Conservation (phyloP, 2,888 invertebrate species). For the Odontocolon sp. region DNA sequence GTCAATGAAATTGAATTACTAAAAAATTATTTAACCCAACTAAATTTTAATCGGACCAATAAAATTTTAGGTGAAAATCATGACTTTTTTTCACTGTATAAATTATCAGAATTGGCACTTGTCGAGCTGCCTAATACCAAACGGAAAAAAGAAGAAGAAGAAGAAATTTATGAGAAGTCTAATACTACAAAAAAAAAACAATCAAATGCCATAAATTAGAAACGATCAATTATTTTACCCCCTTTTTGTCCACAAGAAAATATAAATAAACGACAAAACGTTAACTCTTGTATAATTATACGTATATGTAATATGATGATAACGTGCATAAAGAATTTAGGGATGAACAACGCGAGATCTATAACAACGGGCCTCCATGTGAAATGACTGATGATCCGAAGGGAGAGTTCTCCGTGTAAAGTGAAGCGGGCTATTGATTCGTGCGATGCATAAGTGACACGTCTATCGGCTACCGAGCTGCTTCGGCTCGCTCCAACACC, state of each 20-base stretch:
- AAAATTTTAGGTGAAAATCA: too few species aligned
- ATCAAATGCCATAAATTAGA: too few species aligned
- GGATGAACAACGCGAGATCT: not conserved
- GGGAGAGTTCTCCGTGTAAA: slow-evolving; percentile 66
- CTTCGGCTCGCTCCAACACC: slow-evolving; percentile 60
- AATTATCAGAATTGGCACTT: too few species aligned
- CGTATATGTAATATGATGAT: not conserved
- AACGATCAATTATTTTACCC: too few species aligned
- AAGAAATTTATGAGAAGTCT: too few species aligned
- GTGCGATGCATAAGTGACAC: slow-evolving; percentile 79
- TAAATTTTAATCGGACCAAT: not conserved
- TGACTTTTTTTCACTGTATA: too few species aligned
- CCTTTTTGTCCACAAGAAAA: too few species aligned
- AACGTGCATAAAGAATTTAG: slow-evolving; percentile 7
- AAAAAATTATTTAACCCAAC: not conserved
- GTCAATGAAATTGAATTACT: not conserved
- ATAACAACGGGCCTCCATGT: slow-evolving; percentile 45
- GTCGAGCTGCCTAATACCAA: too few species aligned
- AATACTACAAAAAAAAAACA: too few species aligned
- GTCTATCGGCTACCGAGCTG: slow-evolving; percentile 78
- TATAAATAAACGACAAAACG: too few species aligned
- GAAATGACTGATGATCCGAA: slow-evolving; percentile 76
- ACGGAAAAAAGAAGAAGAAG: too few species aligned
- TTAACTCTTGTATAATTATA: too few species aligned
- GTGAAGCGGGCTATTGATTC: slow-evolving; percentile 78